These are phyloP conservation scores for Cerastoderma edule DNA, from an alignment of 2,888 invertebrate species.

Conservation along the genomic window DNA sequence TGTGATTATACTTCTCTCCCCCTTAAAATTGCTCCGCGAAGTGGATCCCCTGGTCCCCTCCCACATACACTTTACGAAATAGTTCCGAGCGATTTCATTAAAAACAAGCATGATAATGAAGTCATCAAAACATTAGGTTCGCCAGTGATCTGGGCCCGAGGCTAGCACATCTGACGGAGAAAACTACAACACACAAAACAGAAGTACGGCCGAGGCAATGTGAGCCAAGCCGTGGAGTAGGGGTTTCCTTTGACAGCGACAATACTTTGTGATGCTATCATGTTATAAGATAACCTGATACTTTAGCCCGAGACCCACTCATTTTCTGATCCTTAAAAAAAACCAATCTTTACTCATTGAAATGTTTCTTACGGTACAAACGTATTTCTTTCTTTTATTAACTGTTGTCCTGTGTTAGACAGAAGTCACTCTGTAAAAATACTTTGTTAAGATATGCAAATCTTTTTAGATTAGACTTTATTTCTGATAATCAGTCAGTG, in stretches of 20 bases:
- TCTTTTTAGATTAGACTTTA: too few relatives aligned
- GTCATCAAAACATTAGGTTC: conserved; percentile 52
- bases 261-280: conserved; percentile 26
- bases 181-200: conserved; percentile 28
- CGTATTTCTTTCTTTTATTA: too few relatives aligned
- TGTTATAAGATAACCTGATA: conserved; percentile 15
- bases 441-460: too few relatives aligned
- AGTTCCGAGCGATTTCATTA: conserved; percentile 53
- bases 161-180: conserved; percentile 51
- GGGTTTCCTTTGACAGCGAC: conserved; percentile 15
- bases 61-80: conserved; percentile 40
- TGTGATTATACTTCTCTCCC: conserved; percentile 45
- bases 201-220: conserved; percentile 28
- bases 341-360: too few relatives aligned
- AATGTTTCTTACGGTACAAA: too few relatives aligned
- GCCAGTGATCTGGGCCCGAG: conserved; percentile 42
- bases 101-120: conserved; percentile 52
- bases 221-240: conserved; percentile 1
- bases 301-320: too few relatives aligned
- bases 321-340: too few relatives aligned
- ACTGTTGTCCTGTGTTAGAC: too few relatives aligned
- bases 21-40: conserved; percentile 30
- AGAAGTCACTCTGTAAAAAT: too few relatives aligned
- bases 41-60: conserved; percentile 33
- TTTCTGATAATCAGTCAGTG: too few relatives aligned